Base-by-base conservation (phyloP, 2,797 vertebrate genomes). In the Hybognathus amarus region DNA sequence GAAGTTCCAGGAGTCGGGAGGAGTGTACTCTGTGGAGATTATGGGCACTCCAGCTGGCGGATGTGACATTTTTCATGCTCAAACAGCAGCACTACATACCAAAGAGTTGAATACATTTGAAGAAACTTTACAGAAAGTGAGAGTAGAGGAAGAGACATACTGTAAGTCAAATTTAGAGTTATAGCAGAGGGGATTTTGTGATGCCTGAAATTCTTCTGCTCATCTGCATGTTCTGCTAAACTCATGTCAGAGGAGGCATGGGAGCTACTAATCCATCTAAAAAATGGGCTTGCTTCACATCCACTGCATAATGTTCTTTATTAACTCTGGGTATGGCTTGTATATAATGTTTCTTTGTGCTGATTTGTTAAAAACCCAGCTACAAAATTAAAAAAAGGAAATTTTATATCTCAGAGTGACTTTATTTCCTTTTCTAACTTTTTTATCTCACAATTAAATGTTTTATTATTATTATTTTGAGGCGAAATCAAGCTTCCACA, bases 121-220 rank as follows among this genome's bases (percentile, higher is more conserved):
- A 45, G 4, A 45, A 5, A 15, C 11, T 24, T 13, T 24, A 8
- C 24, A 47, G 11, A 64, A 18, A 66, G 42, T 45, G 61, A 54
- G 20, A 54, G 47, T 33, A 8, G 1, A 38, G 24, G 4, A 47
- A 33, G 67, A 80, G 47, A 45, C 40, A 20, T 6, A n/a, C n/a
- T n/a, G n/a, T n/a, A 47, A 42, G 30, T 74, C 20, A 36, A 22
- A 75, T 50, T 74, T 82, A 36, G 42, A 75, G 30, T 75, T 7
- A 54, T 10, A 27, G 45, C 69, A 61, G 54, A 50, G 5, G 54
- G 69, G 27, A 47, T 47, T 73, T 73, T 61, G 54, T 22, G 67
- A 52, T 67, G 61, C 61, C 30, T 67, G 80, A 54, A 71, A 54
- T 82, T 82, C 45, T 52, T 82, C 33, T 75, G 80, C 10, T 66